These are phyloP conservation scores for Agonopterix subpropinquella DNA, from an alignment of 2,888 invertebrate genomes.

Conservation along the genomic window DNA sequence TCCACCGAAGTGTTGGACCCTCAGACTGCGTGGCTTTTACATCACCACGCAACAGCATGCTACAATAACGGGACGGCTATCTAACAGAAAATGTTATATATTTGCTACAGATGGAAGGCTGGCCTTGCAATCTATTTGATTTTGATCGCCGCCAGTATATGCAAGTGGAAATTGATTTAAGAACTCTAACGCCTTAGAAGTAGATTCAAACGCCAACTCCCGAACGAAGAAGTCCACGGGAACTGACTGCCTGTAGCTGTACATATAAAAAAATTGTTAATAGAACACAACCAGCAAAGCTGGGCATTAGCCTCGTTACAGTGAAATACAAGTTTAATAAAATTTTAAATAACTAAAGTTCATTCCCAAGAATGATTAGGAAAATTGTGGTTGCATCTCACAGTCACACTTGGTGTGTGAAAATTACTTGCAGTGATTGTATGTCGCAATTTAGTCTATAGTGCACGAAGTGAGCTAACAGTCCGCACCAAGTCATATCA, in stretches of 20 bases:
- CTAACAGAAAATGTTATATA: constrained; percentile 70
- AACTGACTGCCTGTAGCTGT: constrained; percentile 95
- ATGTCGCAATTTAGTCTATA: too few relatives aligned
- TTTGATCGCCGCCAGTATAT: constrained; percentile 81
- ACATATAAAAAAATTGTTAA: constrained; percentile 71
- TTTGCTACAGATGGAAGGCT: constrained; percentile 77
- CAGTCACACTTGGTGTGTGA: too few relatives aligned
- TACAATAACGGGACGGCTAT: constrained; percentile 52
- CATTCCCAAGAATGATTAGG: constrained; percentile 4
- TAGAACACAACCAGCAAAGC: constrained; percentile 52
- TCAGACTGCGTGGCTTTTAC: constrained; percentile 43
- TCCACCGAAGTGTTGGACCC: constrained; percentile 32
- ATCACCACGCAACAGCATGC: constrained; percentile 60
- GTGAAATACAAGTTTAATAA: background rate
- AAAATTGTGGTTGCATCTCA: background rate
- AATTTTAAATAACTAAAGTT: background rate
- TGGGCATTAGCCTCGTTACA: constrained; percentile 18
- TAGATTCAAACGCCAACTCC: constrained; percentile 91
- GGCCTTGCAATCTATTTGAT: constrained; percentile 93
- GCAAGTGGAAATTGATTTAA: constrained; percentile 87
- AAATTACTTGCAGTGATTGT: too few relatives aligned
- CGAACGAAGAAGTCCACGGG: constrained; percentile 89
- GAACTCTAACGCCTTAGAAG: constrained; percentile 91
- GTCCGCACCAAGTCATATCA: too few relatives aligned
- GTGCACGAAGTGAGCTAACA: too few relatives aligned